Evolutionary conservation across 2,797 vertebrate species (phyloP), one percentile per base, ranked within the genome.

Genomic region (Hylomyscus alleni): DNA sequence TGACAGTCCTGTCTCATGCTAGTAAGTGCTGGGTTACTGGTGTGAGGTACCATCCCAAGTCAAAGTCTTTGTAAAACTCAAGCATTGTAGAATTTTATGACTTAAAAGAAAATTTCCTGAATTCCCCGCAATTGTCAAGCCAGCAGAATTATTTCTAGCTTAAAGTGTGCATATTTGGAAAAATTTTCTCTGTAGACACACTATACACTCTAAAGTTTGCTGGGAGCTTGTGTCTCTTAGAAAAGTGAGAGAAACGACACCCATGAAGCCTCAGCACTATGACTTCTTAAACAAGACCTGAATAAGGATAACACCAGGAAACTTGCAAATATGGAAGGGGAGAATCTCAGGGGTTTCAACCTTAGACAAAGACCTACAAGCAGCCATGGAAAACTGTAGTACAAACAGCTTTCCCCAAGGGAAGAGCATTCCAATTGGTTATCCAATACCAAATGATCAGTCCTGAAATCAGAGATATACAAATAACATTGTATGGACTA

Each of bases 51-150:
- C n/a, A 17, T 69, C 19, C 47, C 50, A 67, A 24, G 50, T 24
- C 44, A 72, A 72, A 92, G 76, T 67, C 34, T 8, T 91, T 93
- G 37, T 93, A 89, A 95, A 97, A 95, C 92, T 76, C 10, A 80
- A 90, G n/a, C 52, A 56, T 91, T 73, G 52, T 56, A 82, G 8
- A 89, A 83, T 93, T n/a, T 1, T 67, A 67, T 81, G 81, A 58
- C 31, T 58, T n/a, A 85, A n/a, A 84, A 80, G 24, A 88, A 77
- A 85, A 60, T 91, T 52, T 81, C 52, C 89, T 75, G 19, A 4
- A 80, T 89, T 15, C 56, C 31, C 20, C 92, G 84, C 24, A 82
- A 19, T 13, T 90, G 17, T 60, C 19, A 92, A 84, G 58, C 13
- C 73, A 77, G 73, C 52, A 77, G 44, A 77, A 76, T 94, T 81